Base-by-base conservation (phyloP, 92 coral and sea anemone species). In the Porites evermanni region DNA sequence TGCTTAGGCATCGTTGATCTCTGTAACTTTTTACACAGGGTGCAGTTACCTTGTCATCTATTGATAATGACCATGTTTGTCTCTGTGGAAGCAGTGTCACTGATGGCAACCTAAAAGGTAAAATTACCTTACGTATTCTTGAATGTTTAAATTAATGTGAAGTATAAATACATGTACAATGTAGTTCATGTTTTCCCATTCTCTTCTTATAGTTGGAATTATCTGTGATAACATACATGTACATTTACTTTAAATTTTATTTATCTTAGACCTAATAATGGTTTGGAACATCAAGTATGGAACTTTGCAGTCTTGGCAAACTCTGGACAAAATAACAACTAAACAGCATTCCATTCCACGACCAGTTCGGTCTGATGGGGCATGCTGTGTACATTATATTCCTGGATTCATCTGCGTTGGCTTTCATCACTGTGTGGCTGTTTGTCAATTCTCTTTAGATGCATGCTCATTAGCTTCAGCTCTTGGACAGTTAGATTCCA, bases 211-310 rank as follows among this genome's bases (percentile, higher is more conserved):
- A 38, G 47, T 38, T 38, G 6, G 47, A 38, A 38, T 38, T 38
- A 38, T 4, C 47, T 38, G 6, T 38, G 47, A 38, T 38, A 38
- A 38, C 47, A 38, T 4, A 32, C 26, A 24, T 24, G 26, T 24
- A 24, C 13, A 56, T 56, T 56, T 56, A 11, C 16, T 56, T 11
- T 56, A 56, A 56, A 10, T 10, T 56, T 38, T 74, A 51, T 53
- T 19, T 74, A 17, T 74, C 32, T 23, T 66, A 91, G 93, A 91
- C 72, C 67, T 79, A 23, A 66, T 91, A 10, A 87, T 76, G 60
- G 66, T 91, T 51, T 91, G 93, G 93, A 87, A 89, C 78, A 88
- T 92, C 16, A 94, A 88, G 80, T 94, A 90, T 93, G 98, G 98
- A 12, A 94, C 98, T 0, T 80, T 85, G 52, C 98, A 94, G 87